A percentile compares a stretch with the other conserved stretches of the same genome.
Conservation (phyloP, 2,797 vertebrate genomes). For the Enteromius afrohamiltoni region DNA sequence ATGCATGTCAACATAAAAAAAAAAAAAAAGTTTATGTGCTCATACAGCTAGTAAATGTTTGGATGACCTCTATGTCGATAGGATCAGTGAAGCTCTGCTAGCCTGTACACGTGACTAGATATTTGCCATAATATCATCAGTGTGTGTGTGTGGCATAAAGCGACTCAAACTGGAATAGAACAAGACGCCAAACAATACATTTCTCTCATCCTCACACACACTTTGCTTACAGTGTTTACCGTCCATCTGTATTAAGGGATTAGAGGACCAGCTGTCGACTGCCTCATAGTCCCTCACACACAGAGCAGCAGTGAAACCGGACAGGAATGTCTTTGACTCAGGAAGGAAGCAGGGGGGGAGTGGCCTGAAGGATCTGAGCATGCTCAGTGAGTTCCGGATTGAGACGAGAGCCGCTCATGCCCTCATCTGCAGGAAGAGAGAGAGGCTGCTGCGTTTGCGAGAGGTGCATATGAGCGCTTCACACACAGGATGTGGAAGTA, state of each 20-base stretch:
- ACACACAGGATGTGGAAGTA: constrained; percentile 31
- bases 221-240: constrained; percentile 36
- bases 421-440: constrained; percentile 65
- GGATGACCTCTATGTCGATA: background rate
- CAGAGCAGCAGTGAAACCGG: constrained; percentile 37
- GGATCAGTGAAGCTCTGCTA: background rate
- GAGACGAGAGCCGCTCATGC: constrained; percentile 51
- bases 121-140: background rate
- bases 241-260: constrained; percentile 73
- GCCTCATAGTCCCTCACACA: constrained; percentile 29
- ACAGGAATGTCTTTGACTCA: constrained; percentile 40
- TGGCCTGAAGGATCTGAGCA: constrained; percentile 60
- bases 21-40: background rate
- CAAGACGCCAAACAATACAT: constrained; percentile 3
- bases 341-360: constrained; percentile 58
- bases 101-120: constrained; percentile 14
- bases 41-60: constrained; percentile 9
- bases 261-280: constrained; percentile 72
- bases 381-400: constrained; percentile 62
- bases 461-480: constrained; percentile 38
- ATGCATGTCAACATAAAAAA: background rate
- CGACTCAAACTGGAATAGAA: constrained; percentile 10
- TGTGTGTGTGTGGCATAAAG: background rate
- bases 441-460: constrained; percentile 60
- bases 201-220: constrained; percentile 28